Evolutionary conservation across 2,888 invertebrate species (phyloP), one percentile per base, ranked within the genome.

Genomic region (Andrena trimmerana): DNA sequence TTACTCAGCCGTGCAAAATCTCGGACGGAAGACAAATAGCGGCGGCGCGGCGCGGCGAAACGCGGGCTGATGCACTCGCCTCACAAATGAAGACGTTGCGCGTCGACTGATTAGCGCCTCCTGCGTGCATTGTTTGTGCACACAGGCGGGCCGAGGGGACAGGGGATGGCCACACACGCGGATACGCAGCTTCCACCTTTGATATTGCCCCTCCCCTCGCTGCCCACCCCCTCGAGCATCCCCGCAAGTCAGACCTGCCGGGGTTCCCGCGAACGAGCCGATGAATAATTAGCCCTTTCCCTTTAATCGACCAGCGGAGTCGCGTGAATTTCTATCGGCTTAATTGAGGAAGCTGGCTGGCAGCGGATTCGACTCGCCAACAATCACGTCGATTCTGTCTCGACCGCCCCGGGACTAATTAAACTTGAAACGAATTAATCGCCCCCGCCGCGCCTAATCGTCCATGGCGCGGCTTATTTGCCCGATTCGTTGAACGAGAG

Each of bases 41-140:
- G 85, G 88, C 86, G 86, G 89, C 85, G 82, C 83, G 87, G 86
- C 84, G 86, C 57, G 24, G 85, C 86, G 88, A 84, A 83, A 85
- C 73, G 87, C 84, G 81, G 83, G 52, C 73, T 83, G 85, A 85
- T 84, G 86, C 73, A 68, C 72, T 72, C 65, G 74, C 48, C 48
- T 85, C 70, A 82, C 85, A 84, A 88, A 92, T 92, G 89, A 92
- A 92, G 92, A 92, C 88, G 90, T 92, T 90, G 84, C 85, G 73
- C 84, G 84, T 82, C 85, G 86, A 90, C 89, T 89, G 89, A 92
- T 92, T 90, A 91, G 90, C 88, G 87, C 72, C 72, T 86, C 68
- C 66, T 69, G 78, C 60, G 75, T 71, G 36, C 69, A 85, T 81
- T 81, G 82, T 85, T 72, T 77, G 60, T 48, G 67, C 50, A 57